phyloP scores from a whole-genome alignment of 2,888 invertebrate species.

The Timema podura region DNA sequence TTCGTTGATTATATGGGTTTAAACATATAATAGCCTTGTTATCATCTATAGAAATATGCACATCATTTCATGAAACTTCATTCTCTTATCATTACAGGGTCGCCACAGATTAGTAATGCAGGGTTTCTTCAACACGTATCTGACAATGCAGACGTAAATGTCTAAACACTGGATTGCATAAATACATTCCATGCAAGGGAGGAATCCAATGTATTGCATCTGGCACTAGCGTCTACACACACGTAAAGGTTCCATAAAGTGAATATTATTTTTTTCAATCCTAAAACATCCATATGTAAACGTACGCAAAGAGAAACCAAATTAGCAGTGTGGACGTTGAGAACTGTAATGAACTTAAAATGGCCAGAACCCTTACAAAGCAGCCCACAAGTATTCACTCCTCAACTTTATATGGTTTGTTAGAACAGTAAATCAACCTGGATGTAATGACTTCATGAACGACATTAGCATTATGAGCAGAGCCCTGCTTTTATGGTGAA shows the following conservation, averaged over 20 bases:
- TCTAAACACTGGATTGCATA: background rate
- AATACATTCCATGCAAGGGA: constrained; percentile 5
- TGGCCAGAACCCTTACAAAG: background rate
- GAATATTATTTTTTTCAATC: background rate
- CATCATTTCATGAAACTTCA: background rate
- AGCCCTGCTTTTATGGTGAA: too few species aligned
- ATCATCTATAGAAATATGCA: background rate
- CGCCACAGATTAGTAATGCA: background rate
- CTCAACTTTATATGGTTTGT: background rate
- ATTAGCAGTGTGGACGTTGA: background rate
- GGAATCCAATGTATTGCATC: background rate
- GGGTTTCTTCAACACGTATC: background rate
- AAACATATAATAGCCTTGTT: background rate
- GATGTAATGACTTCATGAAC: background rate
- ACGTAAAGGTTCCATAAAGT: background rate
- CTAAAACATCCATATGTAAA: background rate
- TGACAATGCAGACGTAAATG: background rate
- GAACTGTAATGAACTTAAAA: background rate
- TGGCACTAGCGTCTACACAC: background rate
- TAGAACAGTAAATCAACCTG: background rate
- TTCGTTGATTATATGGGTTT: background rate
- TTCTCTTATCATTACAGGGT: background rate
- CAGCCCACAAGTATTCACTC: background rate
- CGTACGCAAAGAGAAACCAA: background rate
- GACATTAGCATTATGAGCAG: too few species aligned